phyloP scores from a whole-genome alignment of 2,113 vertebrate genomes.

The Glareola pratincola region DNA sequence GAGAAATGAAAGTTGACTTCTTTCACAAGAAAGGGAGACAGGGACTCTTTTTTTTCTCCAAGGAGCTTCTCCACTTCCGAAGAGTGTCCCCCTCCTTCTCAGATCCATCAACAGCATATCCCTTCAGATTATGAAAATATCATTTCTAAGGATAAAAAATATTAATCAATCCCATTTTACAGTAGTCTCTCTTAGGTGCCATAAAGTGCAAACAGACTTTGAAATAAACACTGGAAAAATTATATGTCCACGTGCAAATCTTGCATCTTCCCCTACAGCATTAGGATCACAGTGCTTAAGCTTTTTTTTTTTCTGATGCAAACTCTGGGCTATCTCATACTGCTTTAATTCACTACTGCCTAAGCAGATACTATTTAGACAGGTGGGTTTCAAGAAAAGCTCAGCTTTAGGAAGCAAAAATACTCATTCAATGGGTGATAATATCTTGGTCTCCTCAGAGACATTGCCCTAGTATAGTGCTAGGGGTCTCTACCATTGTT shows the following conservation, averaged over 20 bases:
- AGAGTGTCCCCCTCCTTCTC: not conserved
- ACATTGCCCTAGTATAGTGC: not conserved
- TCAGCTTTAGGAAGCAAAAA: not conserved
- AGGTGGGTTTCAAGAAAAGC: not conserved
- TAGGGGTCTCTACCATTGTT: not conserved
- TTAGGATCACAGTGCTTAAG: not conserved
- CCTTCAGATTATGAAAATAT: not conserved
- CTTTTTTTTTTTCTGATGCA: not conserved
- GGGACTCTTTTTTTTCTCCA: not conserved
- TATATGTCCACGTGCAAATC: not conserved
- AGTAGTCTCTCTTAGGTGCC: not conserved
- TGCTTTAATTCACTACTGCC: not conserved
- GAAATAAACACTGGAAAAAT: not conserved
- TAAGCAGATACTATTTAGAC: not conserved
- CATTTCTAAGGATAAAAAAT: not conserved
- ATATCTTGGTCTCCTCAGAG: not conserved
- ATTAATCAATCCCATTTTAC: not conserved
- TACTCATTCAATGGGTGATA: not conserved
- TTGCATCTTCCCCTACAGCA: not conserved
- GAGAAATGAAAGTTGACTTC: not conserved
- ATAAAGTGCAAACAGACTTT: not conserved
- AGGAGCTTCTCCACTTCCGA: not conserved
- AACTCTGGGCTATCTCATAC: not conserved
- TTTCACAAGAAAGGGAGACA: not conserved
- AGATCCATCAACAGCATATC: not conserved